phyloP scores from a whole-genome alignment of 2,113 vertebrate species.

The Uria aalge region DNA sequence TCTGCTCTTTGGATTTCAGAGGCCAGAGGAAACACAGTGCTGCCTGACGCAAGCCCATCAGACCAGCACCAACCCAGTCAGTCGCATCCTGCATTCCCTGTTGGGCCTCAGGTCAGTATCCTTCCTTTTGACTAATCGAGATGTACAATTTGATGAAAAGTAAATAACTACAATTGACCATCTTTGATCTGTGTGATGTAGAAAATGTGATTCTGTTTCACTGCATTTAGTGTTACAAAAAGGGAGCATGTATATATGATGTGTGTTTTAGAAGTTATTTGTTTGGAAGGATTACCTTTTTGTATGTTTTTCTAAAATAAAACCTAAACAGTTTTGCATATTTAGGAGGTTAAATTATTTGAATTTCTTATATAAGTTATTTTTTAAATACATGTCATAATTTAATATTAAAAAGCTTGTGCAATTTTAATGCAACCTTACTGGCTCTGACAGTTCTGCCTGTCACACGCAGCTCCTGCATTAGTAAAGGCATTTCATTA shows the following conservation, averaged over 20 bases:
- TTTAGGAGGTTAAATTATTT: conserved; percentile 59
- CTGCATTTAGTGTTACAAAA: background rate
- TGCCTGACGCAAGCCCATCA: conserved; percentile 83
- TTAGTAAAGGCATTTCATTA: conserved; percentile 68
- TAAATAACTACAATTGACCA: conserved; percentile 32
- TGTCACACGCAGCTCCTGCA: conserved; percentile 49
- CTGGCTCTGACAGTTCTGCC: conserved; percentile 64
- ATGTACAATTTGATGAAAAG: background rate
- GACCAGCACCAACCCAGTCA: conserved; percentile 88
- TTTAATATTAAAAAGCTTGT: conserved; percentile 62
- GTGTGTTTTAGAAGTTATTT: background rate
- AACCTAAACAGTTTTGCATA: conserved; percentile 29
- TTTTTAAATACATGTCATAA: conserved; percentile 57
- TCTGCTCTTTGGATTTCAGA: conserved; percentile 77
- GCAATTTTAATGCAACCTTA: conserved; percentile 70
- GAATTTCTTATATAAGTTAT: conserved; percentile 19
- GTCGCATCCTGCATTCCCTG: conserved; percentile 84
- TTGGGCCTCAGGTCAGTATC: conserved; percentile 91
- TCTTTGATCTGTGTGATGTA: conserved; percentile 26
- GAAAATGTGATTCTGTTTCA: background rate
- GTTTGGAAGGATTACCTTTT: background rate
- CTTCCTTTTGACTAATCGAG: background rate
- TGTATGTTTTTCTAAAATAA: background rate
- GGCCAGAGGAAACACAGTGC: conserved; percentile 75
- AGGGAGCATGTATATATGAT: background rate